Conservation (phyloP, 2,888 invertebrate species). For the Philereme transversata region DNA sequence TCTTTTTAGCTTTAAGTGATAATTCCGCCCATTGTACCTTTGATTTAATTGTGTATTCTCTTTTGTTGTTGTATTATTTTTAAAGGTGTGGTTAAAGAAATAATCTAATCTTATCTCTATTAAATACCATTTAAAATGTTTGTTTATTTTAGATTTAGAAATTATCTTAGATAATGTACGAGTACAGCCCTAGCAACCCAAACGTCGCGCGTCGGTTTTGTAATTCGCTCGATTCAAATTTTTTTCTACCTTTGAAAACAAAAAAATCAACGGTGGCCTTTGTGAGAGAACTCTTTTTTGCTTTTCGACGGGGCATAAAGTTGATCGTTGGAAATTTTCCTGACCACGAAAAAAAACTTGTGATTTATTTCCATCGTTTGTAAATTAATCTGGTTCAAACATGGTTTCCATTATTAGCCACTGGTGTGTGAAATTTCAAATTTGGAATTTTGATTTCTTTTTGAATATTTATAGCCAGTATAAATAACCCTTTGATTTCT, state of each 20-base stretch:
- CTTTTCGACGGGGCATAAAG: slow-evolving; percentile 71
- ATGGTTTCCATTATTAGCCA: slow-evolving; percentile 54
- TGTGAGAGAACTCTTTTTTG: slow-evolving; percentile 74
- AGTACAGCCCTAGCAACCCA: slow-evolving; percentile 56
- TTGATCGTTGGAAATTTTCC: slow-evolving; percentile 69
- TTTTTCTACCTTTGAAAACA: slow-evolving; percentile 69
- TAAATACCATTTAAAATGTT: too few species aligned
- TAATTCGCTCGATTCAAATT: slow-evolving; percentile 74
- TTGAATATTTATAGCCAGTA: slow-evolving; percentile 39
- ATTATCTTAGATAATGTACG: too few species aligned
- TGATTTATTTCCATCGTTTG: slow-evolving; percentile 66
- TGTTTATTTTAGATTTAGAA: too few species aligned
- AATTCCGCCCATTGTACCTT: too few species aligned
- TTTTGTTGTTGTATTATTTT: too few species aligned
- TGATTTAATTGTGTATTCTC: too few species aligned
- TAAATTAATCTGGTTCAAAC: slow-evolving; percentile 58
- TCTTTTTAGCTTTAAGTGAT: too few species aligned
- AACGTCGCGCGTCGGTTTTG: slow-evolving; percentile 64
- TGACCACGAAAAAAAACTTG: slow-evolving; percentile 66
- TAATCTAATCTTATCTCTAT: too few species aligned
- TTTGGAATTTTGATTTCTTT: slow-evolving; percentile 38
- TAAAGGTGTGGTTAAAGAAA: too few species aligned
- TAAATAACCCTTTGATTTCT: not conserved
- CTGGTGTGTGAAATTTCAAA: slow-evolving; percentile 45
- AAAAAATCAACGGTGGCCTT: slow-evolving; percentile 69